Evolutionary conservation across 2,888 invertebrate genomes (phyloP).

Genomic region (Caenorhabditis becei): DNA sequence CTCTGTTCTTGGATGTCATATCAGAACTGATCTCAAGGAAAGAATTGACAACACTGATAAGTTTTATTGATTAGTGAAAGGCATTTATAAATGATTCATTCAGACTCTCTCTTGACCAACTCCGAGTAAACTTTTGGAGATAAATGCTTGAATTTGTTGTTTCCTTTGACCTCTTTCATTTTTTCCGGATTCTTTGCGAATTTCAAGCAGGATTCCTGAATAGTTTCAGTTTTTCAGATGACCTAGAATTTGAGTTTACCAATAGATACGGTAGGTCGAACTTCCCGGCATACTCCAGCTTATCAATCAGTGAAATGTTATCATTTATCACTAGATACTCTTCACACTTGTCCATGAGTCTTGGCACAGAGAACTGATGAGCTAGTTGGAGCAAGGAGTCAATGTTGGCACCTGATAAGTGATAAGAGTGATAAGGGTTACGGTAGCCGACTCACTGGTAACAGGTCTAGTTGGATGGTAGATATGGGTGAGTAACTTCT

Average conservation of each 20-base stretch:
- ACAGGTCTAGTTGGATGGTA: conserved; percentile 5
- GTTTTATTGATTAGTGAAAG: no score
- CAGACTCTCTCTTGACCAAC: not conserved
- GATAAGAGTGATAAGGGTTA: not conserved
- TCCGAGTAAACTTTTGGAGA: not conserved
- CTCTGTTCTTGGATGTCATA: no score
- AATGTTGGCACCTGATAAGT: no score
- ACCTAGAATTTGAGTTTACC: not conserved
- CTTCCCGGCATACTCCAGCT: conserved; percentile 6
- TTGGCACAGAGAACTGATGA: not conserved
- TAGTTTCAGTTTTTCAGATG: not conserved
- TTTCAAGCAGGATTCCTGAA: not conserved
- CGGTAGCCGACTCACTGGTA: not conserved
- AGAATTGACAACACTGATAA: no score
- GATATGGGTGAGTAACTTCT: not conserved
- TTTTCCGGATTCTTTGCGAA: not conserved
- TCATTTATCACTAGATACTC: not conserved
- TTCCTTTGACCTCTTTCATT: not conserved
- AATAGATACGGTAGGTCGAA: not conserved
- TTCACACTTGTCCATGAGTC: conserved; percentile 1
- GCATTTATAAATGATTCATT: no score
- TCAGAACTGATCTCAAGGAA: no score
- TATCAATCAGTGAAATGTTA: not conserved
- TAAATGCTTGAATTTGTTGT: not conserved
- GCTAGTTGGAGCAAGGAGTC: not conserved